Evolutionary conservation across 2,888 invertebrate genomes (phyloP), one percentile per base, ranked within the genome.

Genomic region (Drosophila bunnanda): DNA sequence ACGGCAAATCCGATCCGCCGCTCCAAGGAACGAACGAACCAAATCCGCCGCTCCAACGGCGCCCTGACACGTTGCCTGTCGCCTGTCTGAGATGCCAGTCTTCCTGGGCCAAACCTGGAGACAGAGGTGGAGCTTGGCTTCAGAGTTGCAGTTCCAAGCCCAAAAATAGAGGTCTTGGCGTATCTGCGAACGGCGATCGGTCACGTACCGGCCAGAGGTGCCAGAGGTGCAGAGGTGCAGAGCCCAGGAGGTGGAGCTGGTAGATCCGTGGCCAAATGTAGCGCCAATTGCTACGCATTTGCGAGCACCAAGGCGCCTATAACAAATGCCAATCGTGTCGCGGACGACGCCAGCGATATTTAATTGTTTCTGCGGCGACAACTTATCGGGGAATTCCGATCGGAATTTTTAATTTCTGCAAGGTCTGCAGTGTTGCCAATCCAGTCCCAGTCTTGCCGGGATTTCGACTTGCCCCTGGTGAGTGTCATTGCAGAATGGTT

Each of bases 401-500:
- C 90, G 80, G 91, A 91, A 90, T 91, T 90, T 89, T 84, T 84
- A 91, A 90, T 90, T 88, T 90, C 76, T 73, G 75, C 89, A 73
- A 78, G 75, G 79, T 78, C 32, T 50, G 50, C 50, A 32, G 32
- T n/a, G n/a, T 50, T 28, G 46, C 6, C 54, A 61, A 52, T 34
- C 46, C 13, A n/a, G 36, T 43, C 22, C 15, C 44, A 30, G 48
- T 48, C 48, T 50, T n/a, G 44, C 32, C 38, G 13, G 36, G 50
- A 60, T 38, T n/a, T 41, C 3, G 65, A 56, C 25, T 46, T 10
- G 44, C 44, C 46, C 55, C 89, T 89, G 90, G 90, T 90, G 90
- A 79, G 83, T 90, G 90, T 89, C 87, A 85, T 83, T 68, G 71
- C 73, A 73, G 73, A 82, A 84, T 78, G 65, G 17, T 15, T 13